Base-by-base conservation (phyloP, 2,113 vertebrate genomes). In the Steatornis caripensis region DNA sequence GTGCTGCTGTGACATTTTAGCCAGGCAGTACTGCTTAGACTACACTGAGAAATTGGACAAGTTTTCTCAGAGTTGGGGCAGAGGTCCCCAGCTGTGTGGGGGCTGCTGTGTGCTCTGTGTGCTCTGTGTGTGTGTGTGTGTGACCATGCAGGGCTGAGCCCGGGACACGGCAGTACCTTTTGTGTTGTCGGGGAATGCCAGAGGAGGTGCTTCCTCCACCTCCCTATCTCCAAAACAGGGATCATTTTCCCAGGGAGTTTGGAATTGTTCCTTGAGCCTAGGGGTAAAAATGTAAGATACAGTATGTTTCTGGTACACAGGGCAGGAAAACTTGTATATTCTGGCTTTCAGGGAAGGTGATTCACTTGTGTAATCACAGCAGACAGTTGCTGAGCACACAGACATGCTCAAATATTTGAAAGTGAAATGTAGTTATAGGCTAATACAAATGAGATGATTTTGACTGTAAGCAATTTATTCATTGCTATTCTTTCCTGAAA, bases 131-230 rank as follows among this genome's bases (percentile, higher is more conserved):
- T 16, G 34, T 10, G 4, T 0, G 17, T 9, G 45, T 15, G 58
- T 0, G 1, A 15, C 48, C 6, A 5, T 7, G 13, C 16, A 16
- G 74, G 37, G 43, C 83, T 70, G n/a, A 55, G 46, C 66, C 13
- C 1, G 2, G 37, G 24, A 27, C 55, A 15, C 0, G 0, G 32
- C 1, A 17, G 15, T 6, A 43, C 22, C 45, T 27, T 24, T 11
- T 19, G 22, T 9, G 37, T 78, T 2, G 1, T 3, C 0, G 1
- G 34, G 29, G 15, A 41, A 10, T 2, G 4, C 36, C 43, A 11
- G 9, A 37, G 37, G 26, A 89, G 37, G 7, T 21, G 34, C 29
- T n/a, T 48, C n/a, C 30, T 69, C 20, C 13, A 7, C 39, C 19
- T 39, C 17, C 12, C 23, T 26, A 51, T 48, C 48, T 69, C 65